Percentiles rank a stretch among this genome's conserved stretches.
These are phyloP conservation scores for Dastarcus helophoroides DNA, from an alignment of 2,888 invertebrate genomes.

Conservation along the genomic window DNA sequence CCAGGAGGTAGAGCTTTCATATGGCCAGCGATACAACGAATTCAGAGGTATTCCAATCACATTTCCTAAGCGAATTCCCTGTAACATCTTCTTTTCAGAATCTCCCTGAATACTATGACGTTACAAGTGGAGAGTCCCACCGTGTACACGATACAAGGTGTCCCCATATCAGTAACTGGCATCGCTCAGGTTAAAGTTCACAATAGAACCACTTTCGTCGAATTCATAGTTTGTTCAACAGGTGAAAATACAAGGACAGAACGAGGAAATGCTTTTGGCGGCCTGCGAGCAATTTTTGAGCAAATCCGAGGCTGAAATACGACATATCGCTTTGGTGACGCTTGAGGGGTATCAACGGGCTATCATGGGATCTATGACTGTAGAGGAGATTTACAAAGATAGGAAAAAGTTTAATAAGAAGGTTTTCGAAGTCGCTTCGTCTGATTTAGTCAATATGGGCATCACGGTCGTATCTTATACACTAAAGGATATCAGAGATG, in stretches of 20 bases:
- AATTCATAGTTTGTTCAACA: conserved; percentile 26
- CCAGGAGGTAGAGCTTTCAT: conserved; percentile 96
- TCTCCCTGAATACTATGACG: conserved; percentile 95
- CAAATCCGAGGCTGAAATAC: conserved; percentile 77
- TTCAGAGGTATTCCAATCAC: conserved; percentile 58
- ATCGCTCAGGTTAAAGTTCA: conserved; percentile 76
- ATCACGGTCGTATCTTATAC: conserved; percentile 93
- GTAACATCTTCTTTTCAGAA: conserved; percentile 44
- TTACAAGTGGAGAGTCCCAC: conserved; percentile 91
- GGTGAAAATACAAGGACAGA: conserved; percentile 83
- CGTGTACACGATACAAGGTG: conserved; percentile 93
- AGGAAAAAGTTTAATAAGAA: conserved; percentile 90
- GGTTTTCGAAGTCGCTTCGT: conserved; percentile 90
- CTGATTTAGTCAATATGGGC: conserved; percentile 92
- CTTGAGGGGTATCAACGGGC: conserved; percentile 90
- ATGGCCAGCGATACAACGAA: conserved; percentile 84
- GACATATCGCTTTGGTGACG: conserved; percentile 83
- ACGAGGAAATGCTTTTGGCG: conserved; percentile 78
- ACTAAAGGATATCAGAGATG: conserved; percentile 86
- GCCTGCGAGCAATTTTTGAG: conserved; percentile 92
- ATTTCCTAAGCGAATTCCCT: neutral
- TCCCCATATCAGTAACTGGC: conserved; percentile 93
- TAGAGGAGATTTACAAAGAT: conserved; percentile 93
- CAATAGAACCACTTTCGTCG: conserved; percentile 1
- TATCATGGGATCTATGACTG: conserved; percentile 95